These are phyloP conservation scores for Myiothlypis chrysogaster DNA, from an alignment of 2,797 vertebrate genomes.

Conservation along the genomic window DNA sequence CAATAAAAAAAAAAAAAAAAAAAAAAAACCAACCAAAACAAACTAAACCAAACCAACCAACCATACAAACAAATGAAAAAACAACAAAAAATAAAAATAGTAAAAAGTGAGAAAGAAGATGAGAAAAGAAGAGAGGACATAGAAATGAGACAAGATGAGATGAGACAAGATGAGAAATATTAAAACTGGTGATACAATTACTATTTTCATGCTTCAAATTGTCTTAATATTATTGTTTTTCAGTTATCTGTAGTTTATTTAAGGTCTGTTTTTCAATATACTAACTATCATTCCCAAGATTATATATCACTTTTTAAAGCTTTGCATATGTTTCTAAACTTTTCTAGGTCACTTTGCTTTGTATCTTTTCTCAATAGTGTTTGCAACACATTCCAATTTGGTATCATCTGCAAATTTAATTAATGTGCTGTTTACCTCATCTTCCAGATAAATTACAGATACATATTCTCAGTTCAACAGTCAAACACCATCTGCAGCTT, in stretches of 20 bases:
- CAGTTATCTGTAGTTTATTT: neutral
- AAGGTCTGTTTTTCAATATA: neutral
- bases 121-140: no score
- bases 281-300: neutral
- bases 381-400: conserved; percentile 37
- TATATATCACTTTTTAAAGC: neutral
- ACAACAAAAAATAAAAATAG: neutral
- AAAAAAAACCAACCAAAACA: no score
- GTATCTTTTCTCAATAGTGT: conserved; percentile 20
- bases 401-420: conserved; percentile 66
- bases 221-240: neutral
- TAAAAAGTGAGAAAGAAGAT: no score
- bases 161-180: neutral
- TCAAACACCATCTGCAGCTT: conserved; percentile 62
- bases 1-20: no score
- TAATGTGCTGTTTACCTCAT: conserved; percentile 65
- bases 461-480: conserved; percentile 65
- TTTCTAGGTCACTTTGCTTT: conserved; percentile 60
- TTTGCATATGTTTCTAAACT: neutral
- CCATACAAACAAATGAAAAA: neutral
- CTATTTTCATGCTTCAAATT: neutral
- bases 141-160: accelerated
- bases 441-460: conserved; percentile 66
- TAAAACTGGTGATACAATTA: neutral
- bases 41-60: neutral